Conservation (phyloP, 2,797 vertebrate genomes). For the Galago senegalensis region DNA sequence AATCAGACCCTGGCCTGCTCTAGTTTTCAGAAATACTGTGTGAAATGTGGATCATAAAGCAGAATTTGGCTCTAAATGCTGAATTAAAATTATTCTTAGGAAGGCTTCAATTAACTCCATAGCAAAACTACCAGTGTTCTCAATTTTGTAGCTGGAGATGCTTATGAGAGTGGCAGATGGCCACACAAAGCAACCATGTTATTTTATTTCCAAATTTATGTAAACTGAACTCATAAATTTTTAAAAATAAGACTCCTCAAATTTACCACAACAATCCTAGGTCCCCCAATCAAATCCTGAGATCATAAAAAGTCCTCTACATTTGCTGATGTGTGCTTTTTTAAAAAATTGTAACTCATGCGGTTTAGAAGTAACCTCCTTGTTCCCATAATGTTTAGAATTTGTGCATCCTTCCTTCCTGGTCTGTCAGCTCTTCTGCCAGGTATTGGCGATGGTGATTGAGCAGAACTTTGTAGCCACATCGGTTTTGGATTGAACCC, state of each 20-base stretch:
- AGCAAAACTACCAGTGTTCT: conserved; percentile 87
- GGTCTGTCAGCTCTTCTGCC: neutral
- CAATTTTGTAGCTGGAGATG: conserved; percentile 87
- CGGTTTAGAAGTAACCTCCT: neutral
- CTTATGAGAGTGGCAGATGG: conserved; percentile 89
- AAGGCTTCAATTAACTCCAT: conserved; percentile 89
- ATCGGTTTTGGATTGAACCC: neutral
- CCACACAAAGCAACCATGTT: conserved; percentile 87
- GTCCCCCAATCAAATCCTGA: conserved; percentile 69
- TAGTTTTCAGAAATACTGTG: conserved; percentile 83
- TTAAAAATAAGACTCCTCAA: conserved; percentile 86
- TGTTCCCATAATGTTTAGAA: neutral
- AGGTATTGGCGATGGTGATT: neutral
- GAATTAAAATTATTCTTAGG: conserved; percentile 90
- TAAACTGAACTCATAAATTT: conserved; percentile 87
- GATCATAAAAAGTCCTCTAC: conserved; percentile 63
- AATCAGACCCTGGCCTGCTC: conserved; percentile 79
- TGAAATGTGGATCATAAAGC: conserved; percentile 85
- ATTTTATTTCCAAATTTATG: conserved; percentile 90
- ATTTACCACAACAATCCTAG: conserved; percentile 72
- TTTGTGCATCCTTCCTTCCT: neutral
- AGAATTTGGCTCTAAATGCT: conserved; percentile 87
- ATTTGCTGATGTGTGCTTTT: conserved; percentile 25
- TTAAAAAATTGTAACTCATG: neutral
- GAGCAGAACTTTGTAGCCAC: neutral